Percentiles rank a stretch among this genome's conserved stretches.
These are phyloP conservation scores for Furcifer pardalis DNA, from an alignment of 2,797 vertebrate genomes.

Conservation along the genomic window DNA sequence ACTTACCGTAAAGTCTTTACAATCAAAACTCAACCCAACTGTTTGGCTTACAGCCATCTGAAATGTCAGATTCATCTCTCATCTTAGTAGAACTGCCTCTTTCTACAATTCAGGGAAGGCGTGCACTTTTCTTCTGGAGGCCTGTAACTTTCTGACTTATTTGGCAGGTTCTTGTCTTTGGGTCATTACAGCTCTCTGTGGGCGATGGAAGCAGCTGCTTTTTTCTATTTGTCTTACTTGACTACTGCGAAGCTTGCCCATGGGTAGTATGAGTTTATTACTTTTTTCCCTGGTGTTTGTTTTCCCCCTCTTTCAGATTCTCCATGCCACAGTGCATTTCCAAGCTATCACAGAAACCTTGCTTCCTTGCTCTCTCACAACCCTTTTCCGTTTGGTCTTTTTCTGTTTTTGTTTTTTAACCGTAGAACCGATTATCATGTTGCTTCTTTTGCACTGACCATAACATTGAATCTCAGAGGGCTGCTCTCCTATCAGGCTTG, in stretches of 20 bases:
- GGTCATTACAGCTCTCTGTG: conserved; percentile 74
- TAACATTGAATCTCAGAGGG: conserved; percentile 64
- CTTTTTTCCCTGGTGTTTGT: conserved; percentile 46
- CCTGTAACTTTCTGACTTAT: conserved; percentile 58
- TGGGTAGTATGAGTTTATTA: conserved; percentile 65
- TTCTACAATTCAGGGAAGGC: conserved; percentile 32
- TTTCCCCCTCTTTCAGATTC: conserved; percentile 21
- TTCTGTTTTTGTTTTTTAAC: conserved; percentile 37
- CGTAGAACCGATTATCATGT: conserved; percentile 41
- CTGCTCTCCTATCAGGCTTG: conserved; percentile 55
- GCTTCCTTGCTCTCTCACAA: conserved; percentile 56
- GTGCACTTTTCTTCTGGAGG: conserved; percentile 53
- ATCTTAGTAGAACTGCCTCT: background rate
- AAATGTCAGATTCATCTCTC: background rate
- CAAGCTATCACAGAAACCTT: conserved; percentile 48
- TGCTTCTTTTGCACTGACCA: conserved; percentile 43
- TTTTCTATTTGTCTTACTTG: conserved; percentile 70
- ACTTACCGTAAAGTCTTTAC: background rate
- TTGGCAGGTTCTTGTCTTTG: conserved; percentile 41
- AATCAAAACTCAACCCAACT: background rate
- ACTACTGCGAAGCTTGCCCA: conserved; percentile 61
- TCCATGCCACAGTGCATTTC: conserved; percentile 35
- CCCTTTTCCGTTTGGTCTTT: background rate
- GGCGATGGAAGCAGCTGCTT: conserved; percentile 54
- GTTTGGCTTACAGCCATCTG: background rate